Evolutionary conservation across 2,888 invertebrate genomes (phyloP).

Genomic region (Nezara viridula): DNA sequence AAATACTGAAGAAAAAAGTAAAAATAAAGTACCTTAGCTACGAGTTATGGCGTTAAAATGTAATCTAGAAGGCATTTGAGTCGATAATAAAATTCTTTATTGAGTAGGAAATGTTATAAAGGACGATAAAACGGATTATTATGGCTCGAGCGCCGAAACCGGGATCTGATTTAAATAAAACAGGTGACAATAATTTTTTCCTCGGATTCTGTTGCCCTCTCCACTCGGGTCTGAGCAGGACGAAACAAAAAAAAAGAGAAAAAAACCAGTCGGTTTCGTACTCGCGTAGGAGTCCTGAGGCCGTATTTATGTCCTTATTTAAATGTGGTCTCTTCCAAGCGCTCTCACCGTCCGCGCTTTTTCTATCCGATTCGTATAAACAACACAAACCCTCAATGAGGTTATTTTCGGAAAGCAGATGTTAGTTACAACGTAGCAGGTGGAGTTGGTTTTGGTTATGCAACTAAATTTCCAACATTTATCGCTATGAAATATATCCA

Average conservation of each 20-base stretch:
- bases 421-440: background rate
- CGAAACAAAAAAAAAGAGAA: background rate
- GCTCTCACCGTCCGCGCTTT: conserved; percentile 26
- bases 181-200: conserved; percentile 58
- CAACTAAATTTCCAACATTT: too few relatives aligned
- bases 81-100: conserved; percentile 59
- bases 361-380: conserved; percentile 29
- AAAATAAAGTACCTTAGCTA: conserved; percentile 5
- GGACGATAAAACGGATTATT: conserved; percentile 57
- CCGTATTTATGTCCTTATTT: conserved; percentile 55
- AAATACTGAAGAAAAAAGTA: conserved; percentile 43
- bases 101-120: conserved; percentile 57
- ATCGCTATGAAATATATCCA: too few relatives aligned
- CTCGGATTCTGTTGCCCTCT: conserved; percentile 29
- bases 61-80: conserved; percentile 58
- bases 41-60: conserved; percentile 58
- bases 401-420: background rate
- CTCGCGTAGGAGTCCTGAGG: conserved; percentile 41
- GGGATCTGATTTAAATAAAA: conserved; percentile 56
- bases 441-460: background rate
- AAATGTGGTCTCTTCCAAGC: conserved; percentile 47
- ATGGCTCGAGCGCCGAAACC: conserved; percentile 47
- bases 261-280: conserved; percentile 46
- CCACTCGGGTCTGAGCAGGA: background rate
- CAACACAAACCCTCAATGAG: background rate